Conservation (phyloP, 2,113 vertebrate species). For the Archilochus colubris region DNA sequence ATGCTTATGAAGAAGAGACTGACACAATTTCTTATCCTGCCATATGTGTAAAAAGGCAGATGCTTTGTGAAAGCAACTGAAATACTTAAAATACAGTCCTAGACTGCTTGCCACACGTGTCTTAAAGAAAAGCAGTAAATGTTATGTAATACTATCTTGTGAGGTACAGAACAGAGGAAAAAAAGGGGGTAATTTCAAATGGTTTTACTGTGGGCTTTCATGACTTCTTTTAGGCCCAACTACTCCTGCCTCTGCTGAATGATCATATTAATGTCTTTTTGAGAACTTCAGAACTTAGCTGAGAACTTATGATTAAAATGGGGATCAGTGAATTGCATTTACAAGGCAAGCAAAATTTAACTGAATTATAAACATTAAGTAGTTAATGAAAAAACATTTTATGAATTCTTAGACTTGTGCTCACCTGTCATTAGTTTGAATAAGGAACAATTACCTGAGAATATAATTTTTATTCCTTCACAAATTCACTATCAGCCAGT, state of each 20-base stretch:
- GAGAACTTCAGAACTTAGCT: background rate
- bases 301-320: background rate
- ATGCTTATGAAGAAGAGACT: background rate
- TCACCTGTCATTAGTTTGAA: background rate
- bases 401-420: background rate
- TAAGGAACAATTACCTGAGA: background rate
- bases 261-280: background rate
- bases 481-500: background rate
- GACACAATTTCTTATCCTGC: background rate
- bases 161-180: background rate
- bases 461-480: background rate
- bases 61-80: background rate
- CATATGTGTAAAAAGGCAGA: background rate
- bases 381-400: background rate
- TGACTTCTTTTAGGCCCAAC: background rate
- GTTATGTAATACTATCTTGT: rapidly evolving
- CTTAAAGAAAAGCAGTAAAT: background rate
- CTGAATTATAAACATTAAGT: background rate
- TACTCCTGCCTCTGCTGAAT: background rate
- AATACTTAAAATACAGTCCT: background rate
- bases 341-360: background rate
- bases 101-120: background rate
- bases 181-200: rapidly evolving
- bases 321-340: background rate
- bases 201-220: background rate